Evolutionary conservation across 2,888 invertebrate genomes (phyloP), one percentile per base, ranked within the genome.

Genomic region (Callimorpha dominula): DNA sequence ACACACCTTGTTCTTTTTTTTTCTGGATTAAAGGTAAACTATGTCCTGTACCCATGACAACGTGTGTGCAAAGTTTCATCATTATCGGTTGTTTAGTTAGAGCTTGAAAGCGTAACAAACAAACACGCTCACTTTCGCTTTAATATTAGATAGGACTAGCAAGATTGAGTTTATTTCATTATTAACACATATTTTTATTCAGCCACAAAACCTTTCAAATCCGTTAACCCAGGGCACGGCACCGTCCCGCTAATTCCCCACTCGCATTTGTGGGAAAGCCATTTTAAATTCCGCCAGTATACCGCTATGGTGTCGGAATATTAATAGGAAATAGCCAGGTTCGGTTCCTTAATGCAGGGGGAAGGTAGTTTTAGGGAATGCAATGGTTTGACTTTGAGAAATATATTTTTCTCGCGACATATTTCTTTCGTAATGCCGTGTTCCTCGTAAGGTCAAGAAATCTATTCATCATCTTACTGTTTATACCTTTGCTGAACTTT

Each of bases 251-350:
- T 78, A 81, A 83, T 81, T 75, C 73, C 71, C 66, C 17, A n/a
- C 46, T 65, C 62, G 77, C 75, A 81, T 81, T 82, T 80, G 14
- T 63, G 68, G 46, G 66, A 78, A 65, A 81, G 46, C 73, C 78
- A 42, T 73, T 83, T 74, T 71, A 79, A 79, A 83, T 82, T 81
- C 84, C 66, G 74, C 74, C 72, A 71, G 74, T 75, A 75, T 57
- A 43, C 65, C 17, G 70, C 74, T 75, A 81, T 81, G 74, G 60
- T 68, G 52, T 43, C 46, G 8, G 82, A 82, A 82, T 82, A 81
- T 81, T 82, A 82, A 82, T 83, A 65, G 43, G 72, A 72, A 73
- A 76, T 72, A 76, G 72, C 71, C 50, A 65, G 68, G 73, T 73
- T 73, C 70, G 65, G 52, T 65, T 64, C 67, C 40, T 54, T 17